Percentiles rank a stretch among this genome's conserved stretches.
Evolutionary conservation across 1,140 invertebrate species (phyloP).

Genomic region (Conus betulinus): DNA sequence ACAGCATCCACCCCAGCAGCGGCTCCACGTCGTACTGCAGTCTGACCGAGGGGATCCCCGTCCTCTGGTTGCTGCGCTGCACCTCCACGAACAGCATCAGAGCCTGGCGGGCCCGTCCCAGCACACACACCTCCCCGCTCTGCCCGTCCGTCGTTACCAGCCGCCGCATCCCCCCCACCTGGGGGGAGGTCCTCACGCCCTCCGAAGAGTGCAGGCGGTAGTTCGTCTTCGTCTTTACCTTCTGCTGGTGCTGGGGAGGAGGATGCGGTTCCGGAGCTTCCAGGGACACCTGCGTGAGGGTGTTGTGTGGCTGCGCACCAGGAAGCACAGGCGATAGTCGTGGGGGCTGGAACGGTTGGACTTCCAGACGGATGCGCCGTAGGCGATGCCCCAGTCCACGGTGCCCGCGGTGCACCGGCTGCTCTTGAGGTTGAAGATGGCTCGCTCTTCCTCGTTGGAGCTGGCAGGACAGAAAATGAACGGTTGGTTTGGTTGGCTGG

Average conservation of each 20-base stretch:
- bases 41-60: slow-evolving; percentile 46
- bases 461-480: background rate
- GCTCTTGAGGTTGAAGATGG: slow-evolving; percentile 34
- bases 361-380: slow-evolving; percentile 56
- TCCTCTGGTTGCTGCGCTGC: slow-evolving; percentile 41
- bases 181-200: slow-evolving; percentile 11
- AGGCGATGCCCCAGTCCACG: slow-evolving; percentile 57
- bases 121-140: slow-evolving; percentile 53
- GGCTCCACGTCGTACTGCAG: slow-evolving; percentile 48
- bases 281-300: slow-evolving; percentile 54
- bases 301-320: slow-evolving; percentile 50
- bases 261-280: slow-evolving; percentile 35
- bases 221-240: slow-evolving; percentile 3
- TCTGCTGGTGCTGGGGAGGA: background rate
- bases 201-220: background rate
- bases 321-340: slow-evolving; percentile 48
- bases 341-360: slow-evolving; percentile 45
- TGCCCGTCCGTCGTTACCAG: slow-evolving; percentile 26
- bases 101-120: slow-evolving; percentile 21
- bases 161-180: slow-evolving; percentile 20
- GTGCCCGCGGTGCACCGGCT: slow-evolving; percentile 49
- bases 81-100: slow-evolving; percentile 60
- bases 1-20: background rate
- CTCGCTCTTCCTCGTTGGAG: slow-evolving; percentile 23
- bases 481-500: too few relatives aligned